phyloP scores from a whole-genome alignment of 2,888 invertebrate species.

The Tetragnatha montana region DNA sequence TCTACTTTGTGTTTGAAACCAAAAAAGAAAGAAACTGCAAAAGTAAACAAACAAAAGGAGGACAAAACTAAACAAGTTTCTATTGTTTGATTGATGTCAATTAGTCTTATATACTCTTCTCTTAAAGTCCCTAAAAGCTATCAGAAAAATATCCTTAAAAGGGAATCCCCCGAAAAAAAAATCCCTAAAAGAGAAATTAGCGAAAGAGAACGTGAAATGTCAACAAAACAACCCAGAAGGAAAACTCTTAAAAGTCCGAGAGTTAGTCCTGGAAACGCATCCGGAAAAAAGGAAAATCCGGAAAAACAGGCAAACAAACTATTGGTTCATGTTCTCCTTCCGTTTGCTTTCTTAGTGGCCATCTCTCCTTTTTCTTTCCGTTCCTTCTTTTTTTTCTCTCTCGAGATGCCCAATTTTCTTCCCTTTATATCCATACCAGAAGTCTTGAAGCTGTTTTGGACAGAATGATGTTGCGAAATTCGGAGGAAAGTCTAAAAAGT shows the following conservation, averaged over 20 bases:
- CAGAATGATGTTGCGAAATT: slow-evolving; percentile 23
- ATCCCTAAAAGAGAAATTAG: slow-evolving; percentile 49
- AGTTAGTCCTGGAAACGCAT: neutral
- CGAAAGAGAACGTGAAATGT: slow-evolving; percentile 28
- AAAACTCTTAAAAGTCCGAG: slow-evolving; percentile 31
- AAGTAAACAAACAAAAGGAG: neutral
- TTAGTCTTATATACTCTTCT: neutral
- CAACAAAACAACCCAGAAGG: slow-evolving; percentile 39
- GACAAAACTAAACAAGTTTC: neutral
- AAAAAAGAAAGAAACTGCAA: too few species aligned
- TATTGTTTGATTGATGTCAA: neutral
- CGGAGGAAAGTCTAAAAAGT: neutral
- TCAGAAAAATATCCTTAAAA: neutral
- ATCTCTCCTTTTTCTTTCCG: neutral
- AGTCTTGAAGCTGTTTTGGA: slow-evolving; percentile 6
- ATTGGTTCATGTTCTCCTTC: slow-evolving; percentile 40
- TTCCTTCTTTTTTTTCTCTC: neutral
- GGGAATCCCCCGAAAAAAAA: neutral
- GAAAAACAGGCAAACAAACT: slow-evolving; percentile 51
- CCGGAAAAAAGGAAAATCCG: slow-evolving; percentile 18
- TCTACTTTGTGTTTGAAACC: too few species aligned
- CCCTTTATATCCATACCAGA: slow-evolving; percentile 13
- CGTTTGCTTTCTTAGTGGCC: neutral
- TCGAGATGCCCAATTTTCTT: slow-evolving; percentile 44
- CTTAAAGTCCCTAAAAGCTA: neutral